Evolutionary conservation across 2,797 vertebrate genomes (phyloP), one percentile per base, ranked within the genome.

Genomic region (Myioborus miniatus): DNA sequence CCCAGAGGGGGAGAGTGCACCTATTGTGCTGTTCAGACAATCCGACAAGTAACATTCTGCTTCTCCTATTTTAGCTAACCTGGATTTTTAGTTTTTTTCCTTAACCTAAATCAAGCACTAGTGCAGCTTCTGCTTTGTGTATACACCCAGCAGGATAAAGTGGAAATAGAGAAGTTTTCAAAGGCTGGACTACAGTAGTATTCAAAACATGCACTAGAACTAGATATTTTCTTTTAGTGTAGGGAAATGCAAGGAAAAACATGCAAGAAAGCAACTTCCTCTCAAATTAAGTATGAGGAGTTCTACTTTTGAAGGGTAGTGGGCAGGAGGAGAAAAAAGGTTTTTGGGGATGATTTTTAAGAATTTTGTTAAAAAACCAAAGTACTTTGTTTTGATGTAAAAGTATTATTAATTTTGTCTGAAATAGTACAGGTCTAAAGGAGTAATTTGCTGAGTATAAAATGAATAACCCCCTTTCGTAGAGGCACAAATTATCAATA

Each of bases 21-120:
- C 72, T 65, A 71, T 94, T 89, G 89, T 96, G 84, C 53, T 84
- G 22, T 24, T 93, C 93, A 89, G 34, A 90, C 82, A 87, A 47
- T 46, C 49, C 10, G 0, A 74, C 1, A 2, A 78, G 69, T n/a
- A 65, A 79, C 46, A 59, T 78, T 87, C 59, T 71, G 23, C 53
- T 89, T 75, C 56, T n/a, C 30, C 44, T 76, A 26, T 80, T 55
- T 55, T 76, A 83, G 23, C 17, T 83, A 91, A 85, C 58, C 75
- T 68, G 87, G 50, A 72, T 69, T 67, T 87, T 65, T 46, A 16
- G 41, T 56, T 72, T 53, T 72, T 36, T 71, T 32, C 2, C 32
- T 77, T 82, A 87, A 43, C 27, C 46, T 91, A 85, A 87, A 78
- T 91, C 56, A 87, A 89, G 32, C 23, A 21, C 46, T 75, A 63